Percentiles rank a stretch among this genome's conserved stretches.
Conservation (phyloP, 2,888 invertebrate genomes). For the Stenurella melanura region DNA sequence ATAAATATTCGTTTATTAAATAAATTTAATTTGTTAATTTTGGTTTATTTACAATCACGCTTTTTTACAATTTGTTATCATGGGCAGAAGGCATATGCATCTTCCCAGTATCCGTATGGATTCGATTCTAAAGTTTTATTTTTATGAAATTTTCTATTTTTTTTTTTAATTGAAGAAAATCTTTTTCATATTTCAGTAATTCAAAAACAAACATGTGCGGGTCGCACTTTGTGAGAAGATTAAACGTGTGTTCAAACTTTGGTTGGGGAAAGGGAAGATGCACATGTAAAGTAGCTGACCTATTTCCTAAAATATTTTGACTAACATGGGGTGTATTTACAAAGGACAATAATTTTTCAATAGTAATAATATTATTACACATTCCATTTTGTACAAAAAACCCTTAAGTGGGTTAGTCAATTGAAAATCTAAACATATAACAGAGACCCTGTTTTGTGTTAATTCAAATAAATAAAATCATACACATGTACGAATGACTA, state of each 20-base stretch:
- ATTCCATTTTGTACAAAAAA: slow-evolving; percentile 12
- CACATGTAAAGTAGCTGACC: no score
- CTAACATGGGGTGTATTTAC: slow-evolving; percentile 21
- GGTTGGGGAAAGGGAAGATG: no score
- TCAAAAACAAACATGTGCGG: no score
- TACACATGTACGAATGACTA: slow-evolving; percentile 14
- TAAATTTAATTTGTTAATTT: background rate
- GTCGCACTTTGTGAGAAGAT: no score
- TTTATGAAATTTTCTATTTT: no score
- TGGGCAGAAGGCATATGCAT: no score
- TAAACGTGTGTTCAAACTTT: no score
- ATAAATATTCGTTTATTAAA: background rate
- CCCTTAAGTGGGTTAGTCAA: background rate
- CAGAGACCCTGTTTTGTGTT: slow-evolving; percentile 37
- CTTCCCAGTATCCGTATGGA: no score
- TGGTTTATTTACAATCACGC: slow-evolving; percentile 28
- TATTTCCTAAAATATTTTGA: background rate
- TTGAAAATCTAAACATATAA: slow-evolving; percentile 2
- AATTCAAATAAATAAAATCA: slow-evolving; percentile 25
- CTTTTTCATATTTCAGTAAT: no score
- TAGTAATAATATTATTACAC: slow-evolving; percentile 13
- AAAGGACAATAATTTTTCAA: background rate
- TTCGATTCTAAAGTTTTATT: no score
- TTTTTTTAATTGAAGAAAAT: no score
- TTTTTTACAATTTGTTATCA: slow-evolving; percentile 30